Evolutionary conservation across 2,797 vertebrate species (phyloP).

Genomic region (Mus minutoides): DNA sequence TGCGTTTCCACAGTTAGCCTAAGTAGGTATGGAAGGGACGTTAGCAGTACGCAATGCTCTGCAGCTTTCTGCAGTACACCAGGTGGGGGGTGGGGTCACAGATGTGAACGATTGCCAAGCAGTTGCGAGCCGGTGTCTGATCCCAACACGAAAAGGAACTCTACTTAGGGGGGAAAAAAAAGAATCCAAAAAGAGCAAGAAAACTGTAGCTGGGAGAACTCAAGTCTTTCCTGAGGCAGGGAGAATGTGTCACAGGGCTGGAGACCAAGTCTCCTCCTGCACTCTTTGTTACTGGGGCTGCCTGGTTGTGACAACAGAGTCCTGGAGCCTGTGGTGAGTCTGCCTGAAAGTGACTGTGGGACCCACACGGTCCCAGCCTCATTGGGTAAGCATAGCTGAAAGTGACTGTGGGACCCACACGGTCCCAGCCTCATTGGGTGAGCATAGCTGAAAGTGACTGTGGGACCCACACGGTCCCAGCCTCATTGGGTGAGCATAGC

Average conservation of each 20-base stretch:
- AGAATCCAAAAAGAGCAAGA: background rate
- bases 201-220: background rate
- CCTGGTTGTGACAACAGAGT: background rate
- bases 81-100: background rate
- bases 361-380: background rate
- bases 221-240: background rate
- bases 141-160: background rate
- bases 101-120: too few relatives aligned
- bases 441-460: background rate
- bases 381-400: too few relatives aligned
- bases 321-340: background rate
- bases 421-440: background rate
- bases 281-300: background rate
- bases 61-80: fast-evolving
- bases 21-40: background rate
- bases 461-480: background rate
- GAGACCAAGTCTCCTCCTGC: too few relatives aligned
- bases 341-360: background rate
- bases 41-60: background rate
- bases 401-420: background rate
- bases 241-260: background rate
- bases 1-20: fast-evolving
- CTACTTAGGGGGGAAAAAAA: background rate
- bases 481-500: too few relatives aligned
- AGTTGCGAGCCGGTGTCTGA: too few relatives aligned